Percentiles rank a stretch among this genome's conserved stretches.
Conservation (phyloP, 2,113 vertebrate genomes). For the Gopherus flavomarginatus region DNA sequence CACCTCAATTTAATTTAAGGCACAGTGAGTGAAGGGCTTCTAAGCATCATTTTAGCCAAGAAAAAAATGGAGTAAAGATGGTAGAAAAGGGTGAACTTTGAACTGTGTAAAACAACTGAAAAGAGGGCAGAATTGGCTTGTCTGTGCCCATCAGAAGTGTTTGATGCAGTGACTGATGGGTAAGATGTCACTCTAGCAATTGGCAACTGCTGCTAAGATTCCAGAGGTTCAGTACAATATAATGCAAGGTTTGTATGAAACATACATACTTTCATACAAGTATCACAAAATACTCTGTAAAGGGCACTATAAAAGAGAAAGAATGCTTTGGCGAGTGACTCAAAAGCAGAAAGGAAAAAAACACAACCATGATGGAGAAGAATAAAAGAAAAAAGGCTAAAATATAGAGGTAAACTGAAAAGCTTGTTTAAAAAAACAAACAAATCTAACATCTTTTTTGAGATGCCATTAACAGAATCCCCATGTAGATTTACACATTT, state of each 20-base stretch:
- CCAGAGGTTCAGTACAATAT: not conserved
- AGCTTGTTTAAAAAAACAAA: not conserved
- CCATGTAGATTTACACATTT: not conserved
- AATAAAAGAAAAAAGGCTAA: not conserved
- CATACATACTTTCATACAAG: not conserved
- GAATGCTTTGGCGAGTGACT: not conserved
- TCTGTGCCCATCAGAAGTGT: not conserved
- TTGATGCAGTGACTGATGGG: not conserved
- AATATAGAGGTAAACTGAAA: not conserved
- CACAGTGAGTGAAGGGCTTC: not conserved
- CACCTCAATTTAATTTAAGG: not conserved
- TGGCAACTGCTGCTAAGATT: not conserved
- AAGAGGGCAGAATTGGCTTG: not conserved
- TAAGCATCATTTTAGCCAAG: not conserved
- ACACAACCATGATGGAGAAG: rapidly evolving
- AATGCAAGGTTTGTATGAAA: not conserved
- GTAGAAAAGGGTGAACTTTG: not conserved
- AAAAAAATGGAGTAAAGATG: not conserved
- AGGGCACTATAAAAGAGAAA: not conserved
- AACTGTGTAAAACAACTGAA: not conserved
- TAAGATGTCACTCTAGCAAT: not conserved
- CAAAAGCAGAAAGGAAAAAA: not conserved
- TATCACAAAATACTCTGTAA: not conserved
- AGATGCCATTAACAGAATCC: not conserved
- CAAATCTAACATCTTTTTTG: not conserved